Evolutionary conservation across 2,888 invertebrate species (phyloP).

Genomic region (Drosophila meridionalis): DNA sequence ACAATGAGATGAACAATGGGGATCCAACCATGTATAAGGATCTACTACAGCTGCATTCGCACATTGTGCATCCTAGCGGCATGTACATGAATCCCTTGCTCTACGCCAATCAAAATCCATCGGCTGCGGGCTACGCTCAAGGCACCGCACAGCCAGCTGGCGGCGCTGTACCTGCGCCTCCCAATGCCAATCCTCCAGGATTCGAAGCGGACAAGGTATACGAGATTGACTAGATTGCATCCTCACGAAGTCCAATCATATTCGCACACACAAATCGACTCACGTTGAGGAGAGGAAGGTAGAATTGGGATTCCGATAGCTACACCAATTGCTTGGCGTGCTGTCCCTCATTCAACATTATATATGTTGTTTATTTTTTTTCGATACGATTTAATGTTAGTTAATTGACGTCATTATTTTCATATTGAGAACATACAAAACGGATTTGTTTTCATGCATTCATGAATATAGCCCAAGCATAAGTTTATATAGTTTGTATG

Average conservation of each 20-base stretch:
- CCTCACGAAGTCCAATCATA: constrained; percentile 10
- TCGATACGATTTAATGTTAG: constrained; percentile 45
- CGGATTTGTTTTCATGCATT: constrained; percentile 43
- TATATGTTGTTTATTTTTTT: constrained; percentile 31
- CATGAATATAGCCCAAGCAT: constrained; percentile 50
- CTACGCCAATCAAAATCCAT: constrained; percentile 82
- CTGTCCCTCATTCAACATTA: constrained; percentile 27
- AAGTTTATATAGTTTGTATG: constrained; percentile 54
- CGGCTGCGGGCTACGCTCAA: constrained; percentile 80
- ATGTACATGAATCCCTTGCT: constrained; percentile 84
- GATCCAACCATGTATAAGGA: constrained; percentile 84
- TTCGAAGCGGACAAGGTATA: constrained; percentile 82
- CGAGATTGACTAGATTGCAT: constrained; percentile 77
- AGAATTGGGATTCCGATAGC: constrained; percentile 4
- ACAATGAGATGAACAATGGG: constrained; percentile 87
- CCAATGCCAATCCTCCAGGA: constrained; percentile 50
- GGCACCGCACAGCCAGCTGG: constrained; percentile 45
- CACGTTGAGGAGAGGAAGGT: constrained; percentile 1
- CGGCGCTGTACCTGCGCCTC: constrained; percentile 23
- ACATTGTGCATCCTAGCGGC: constrained; percentile 83
- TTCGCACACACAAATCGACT: constrained; percentile 27
- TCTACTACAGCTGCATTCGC: constrained; percentile 79
- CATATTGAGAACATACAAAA: constrained; percentile 30
- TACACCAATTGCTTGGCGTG: not conserved
- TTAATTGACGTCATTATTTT: constrained; percentile 39